Conservation (phyloP, 1,140 invertebrate genomes). For the Drosophila mayri region DNA sequence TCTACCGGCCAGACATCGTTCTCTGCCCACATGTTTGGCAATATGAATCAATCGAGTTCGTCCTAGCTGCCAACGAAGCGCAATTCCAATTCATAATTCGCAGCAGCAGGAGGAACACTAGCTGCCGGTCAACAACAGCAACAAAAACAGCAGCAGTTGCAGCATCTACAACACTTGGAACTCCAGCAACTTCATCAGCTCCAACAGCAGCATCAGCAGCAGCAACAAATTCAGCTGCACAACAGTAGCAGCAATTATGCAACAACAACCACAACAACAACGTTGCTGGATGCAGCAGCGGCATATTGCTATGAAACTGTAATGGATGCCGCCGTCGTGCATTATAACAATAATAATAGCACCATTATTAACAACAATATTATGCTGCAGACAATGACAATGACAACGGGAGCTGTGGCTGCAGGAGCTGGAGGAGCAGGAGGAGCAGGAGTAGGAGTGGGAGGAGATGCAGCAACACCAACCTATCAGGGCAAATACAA, state of each 20-base stretch:
- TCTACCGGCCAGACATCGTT: slow-evolving; percentile 87
- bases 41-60: slow-evolving; percentile 92
- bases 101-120: slow-evolving; percentile 48
- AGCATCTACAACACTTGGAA: slow-evolving; percentile 19
- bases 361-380: slow-evolving; percentile 13
- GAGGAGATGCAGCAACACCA: slow-evolving; percentile 28
- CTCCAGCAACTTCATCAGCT: slow-evolving; percentile 15
- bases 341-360: slow-evolving; percentile 36
- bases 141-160: slow-evolving; percentile 12
- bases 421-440: slow-evolving; percentile 9
- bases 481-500: slow-evolving; percentile 74
- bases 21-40: slow-evolving; percentile 90
- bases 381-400: slow-evolving; percentile 17
- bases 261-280: slow-evolving; percentile 24
- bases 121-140: slow-evolving; percentile 30
- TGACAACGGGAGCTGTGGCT: slow-evolving; percentile 16
- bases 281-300: slow-evolving; percentile 62
- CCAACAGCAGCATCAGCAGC: slow-evolving; percentile 17
- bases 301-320: slow-evolving; percentile 70
- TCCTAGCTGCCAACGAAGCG: slow-evolving; percentile 88
- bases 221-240: slow-evolving; percentile 32
- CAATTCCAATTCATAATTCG: slow-evolving; percentile 85
- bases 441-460: background rate
- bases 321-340: slow-evolving; percentile 50
- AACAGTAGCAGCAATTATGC: slow-evolving; percentile 58